A percentile compares a stretch with the other conserved stretches of the same genome.
phyloP scores from a whole-genome alignment of 2,797 vertebrate species.

The Adelosebastes latens region DNA sequence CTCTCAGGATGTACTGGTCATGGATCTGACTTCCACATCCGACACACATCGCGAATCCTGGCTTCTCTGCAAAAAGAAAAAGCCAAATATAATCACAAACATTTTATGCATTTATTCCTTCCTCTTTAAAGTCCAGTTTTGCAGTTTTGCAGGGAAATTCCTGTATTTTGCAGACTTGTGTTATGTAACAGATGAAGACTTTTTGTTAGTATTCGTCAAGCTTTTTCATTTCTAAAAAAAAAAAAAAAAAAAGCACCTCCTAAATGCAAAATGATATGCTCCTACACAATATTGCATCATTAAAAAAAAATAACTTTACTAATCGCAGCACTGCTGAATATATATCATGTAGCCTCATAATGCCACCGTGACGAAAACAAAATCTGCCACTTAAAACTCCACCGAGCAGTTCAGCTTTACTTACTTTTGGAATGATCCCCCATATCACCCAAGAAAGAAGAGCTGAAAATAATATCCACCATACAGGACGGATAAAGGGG shows the following conservation, averaged over 20 bases:
- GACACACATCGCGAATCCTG: constrained; percentile 93
- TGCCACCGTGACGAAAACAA: constrained; percentile 38
- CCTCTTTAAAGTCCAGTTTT: background rate
- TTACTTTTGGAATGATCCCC: constrained; percentile 98
- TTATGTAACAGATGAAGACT: constrained; percentile 54
- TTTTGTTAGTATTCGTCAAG: constrained; percentile 10
- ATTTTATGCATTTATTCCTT: background rate
- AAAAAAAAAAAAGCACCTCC: background rate
- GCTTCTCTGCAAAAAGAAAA: constrained; percentile 87
- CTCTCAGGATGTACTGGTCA: constrained; percentile 95
- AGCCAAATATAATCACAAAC: background rate
- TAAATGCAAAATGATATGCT: background rate
- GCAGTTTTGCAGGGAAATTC: background rate
- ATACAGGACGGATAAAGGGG: constrained; percentile 87
- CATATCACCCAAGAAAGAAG: constrained; percentile 96
- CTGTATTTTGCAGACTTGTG: constrained; percentile 14
- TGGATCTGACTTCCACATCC: constrained; percentile 98
- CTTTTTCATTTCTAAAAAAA: background rate
- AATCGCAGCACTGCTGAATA: constrained; percentile 15
- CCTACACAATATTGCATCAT: background rate
- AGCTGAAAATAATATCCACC: constrained; percentile 94
- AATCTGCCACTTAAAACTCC: constrained; percentile 29
- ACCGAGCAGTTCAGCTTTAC: constrained; percentile 59
- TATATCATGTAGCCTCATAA: background rate
- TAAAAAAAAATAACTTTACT: background rate